Percentiles rank a stretch among this genome's conserved stretches.
Evolutionary conservation across 2,797 vertebrate genomes (phyloP).

Genomic region (Sciaenops ocellatus): DNA sequence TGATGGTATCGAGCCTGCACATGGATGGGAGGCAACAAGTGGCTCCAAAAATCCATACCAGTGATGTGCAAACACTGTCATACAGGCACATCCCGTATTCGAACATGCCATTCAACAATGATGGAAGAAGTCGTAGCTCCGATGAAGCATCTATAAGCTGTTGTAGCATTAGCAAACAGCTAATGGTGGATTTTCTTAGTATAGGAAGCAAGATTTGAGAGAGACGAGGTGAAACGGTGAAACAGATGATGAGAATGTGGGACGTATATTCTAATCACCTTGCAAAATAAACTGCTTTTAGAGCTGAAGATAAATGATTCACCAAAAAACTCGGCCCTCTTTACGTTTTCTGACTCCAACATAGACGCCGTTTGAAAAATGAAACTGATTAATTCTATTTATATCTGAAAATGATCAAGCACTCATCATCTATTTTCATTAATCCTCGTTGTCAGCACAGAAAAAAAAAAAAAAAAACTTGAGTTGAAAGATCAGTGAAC

Average conservation of each 20-base stretch:
- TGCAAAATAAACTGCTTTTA: slow-evolving; percentile 16
- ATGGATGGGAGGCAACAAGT: slow-evolving; percentile 22
- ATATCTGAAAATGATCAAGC: slow-evolving; percentile 71
- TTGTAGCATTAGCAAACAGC: neutral
- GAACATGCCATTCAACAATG: neutral
- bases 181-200: neutral
- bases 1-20: slow-evolving; percentile 20
- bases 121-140: neutral
- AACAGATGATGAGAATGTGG: neutral
- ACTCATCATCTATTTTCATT: slow-evolving; percentile 76
- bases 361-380: slow-evolving; percentile 55
- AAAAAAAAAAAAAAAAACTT: slow-evolving; percentile 3
- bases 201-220: neutral
- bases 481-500: slow-evolving; percentile 66
- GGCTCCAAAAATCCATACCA: slow-evolving; percentile 48
- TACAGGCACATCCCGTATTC: slow-evolving; percentile 18
- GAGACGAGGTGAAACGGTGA: neutral
- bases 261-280: slow-evolving; percentile 1
- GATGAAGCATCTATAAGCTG: neutral
- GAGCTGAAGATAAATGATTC: slow-evolving; percentile 37
- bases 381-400: slow-evolving; percentile 70
- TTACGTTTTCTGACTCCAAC: slow-evolving; percentile 34
- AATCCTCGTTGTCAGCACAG: slow-evolving; percentile 68
- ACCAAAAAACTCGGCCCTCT: slow-evolving; percentile 17
- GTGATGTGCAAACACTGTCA: slow-evolving; percentile 6